Evolutionary conservation across 2,888 invertebrate genomes (phyloP), one percentile per base, ranked within the genome.

Genomic region (Synergus laeviventris): DNA sequence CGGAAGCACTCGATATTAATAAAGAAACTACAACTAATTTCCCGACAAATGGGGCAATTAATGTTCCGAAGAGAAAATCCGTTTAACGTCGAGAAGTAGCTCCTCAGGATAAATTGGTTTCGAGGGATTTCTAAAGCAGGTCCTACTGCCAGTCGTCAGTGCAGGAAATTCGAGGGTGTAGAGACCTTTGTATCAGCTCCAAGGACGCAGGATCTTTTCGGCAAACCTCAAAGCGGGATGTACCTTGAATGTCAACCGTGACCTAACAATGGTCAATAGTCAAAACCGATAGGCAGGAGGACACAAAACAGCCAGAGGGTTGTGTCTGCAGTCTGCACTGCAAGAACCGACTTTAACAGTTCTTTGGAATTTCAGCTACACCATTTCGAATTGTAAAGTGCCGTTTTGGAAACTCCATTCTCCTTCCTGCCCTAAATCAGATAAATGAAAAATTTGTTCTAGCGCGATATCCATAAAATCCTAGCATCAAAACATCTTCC

Each of bases 61-160:
- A 85, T 86, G 82, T 82, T 49, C 79, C 80, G 81, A 74, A 83
- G 81, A 78, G 83, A 82, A 88, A 88, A 88, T 88, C 88, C 88
- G 87, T 88, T 88, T 88, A 88, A 85, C 83, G 84, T 84, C 82
- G 82, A 80, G 79, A 81, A 80, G 64, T n/a, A 77, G 81, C 84
- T 86, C 84, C 86, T 86, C 85, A 85, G 87, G 89, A 89, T 88
- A 89, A 89, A 89, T 88, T 89, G 87, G 84, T 87, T 86, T 86
- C 85, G 84, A 84, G 83, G 83, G 82, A 87, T 89, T 89, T 88
- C 85, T 86, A 88, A 88, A 86, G 88, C 87, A 84, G 84, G 84
- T 86, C 83, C 85, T 70, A 70, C 49, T 70, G 49, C 49, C 70
- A 70, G 31, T 70, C 70, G 70, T 70, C 70, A 70, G 81, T 24